Evolutionary conservation across 2,797 vertebrate genomes (phyloP).

Genomic region (Spheniscus humboldti): DNA sequence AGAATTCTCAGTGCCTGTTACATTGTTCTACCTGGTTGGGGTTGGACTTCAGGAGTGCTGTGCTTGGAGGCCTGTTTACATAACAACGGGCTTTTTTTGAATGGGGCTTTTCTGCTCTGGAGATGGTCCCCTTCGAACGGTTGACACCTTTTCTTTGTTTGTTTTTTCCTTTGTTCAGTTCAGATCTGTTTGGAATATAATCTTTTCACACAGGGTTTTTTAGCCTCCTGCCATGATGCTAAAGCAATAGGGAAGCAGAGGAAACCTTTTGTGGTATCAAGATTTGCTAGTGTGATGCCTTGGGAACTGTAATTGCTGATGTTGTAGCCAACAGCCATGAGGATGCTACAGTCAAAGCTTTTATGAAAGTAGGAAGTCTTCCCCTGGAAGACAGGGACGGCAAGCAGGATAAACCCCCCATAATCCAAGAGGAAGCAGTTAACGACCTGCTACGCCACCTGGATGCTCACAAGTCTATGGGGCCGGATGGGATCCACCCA

Average conservation of each 20-base stretch:
- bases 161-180: background rate
- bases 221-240: background rate
- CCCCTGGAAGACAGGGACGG: no score
- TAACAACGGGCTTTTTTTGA: background rate
- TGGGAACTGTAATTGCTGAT: background rate
- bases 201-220: background rate
- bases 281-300: background rate
- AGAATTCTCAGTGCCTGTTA: background rate
- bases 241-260: background rate
- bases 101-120: background rate
- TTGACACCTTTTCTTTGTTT: background rate
- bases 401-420: no score
- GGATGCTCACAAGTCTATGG: no score
- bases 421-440: no score
- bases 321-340: background rate
- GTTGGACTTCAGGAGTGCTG: background rate
- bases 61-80: background rate
- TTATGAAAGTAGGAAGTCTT: background rate
- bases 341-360: background rate
- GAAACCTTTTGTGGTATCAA: background rate
- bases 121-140: background rate
- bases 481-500: no score
- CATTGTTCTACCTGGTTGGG: background rate
- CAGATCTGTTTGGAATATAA: background rate
- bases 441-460: no score